Conservation (phyloP, 2,888 invertebrate species). For the Caenorhabditis doughertyi region DNA sequence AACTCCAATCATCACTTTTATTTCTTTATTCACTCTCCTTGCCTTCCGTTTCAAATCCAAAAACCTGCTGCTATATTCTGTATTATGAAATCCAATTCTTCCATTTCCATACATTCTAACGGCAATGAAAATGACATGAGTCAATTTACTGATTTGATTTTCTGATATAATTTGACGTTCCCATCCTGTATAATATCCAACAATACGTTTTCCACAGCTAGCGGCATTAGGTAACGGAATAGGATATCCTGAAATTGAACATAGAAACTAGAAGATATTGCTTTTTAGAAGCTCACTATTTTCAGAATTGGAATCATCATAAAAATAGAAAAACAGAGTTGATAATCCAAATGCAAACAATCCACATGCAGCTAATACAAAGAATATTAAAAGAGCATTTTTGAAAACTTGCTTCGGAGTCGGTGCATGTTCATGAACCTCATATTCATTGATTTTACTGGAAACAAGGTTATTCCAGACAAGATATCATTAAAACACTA, state of each 20-base stretch:
- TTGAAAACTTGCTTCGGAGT: neutral
- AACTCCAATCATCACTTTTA: constrained; percentile 32
- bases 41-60: constrained; percentile 23
- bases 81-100: constrained; percentile 6
- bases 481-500: neutral
- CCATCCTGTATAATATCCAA: constrained; percentile 19
- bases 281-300: neutral
- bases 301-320: constrained; percentile 2
- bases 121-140: constrained; percentile 3
- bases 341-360: constrained; percentile 10
- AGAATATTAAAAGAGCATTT: neutral
- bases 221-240: neutral
- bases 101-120: constrained; percentile 7
- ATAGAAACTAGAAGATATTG: too few relatives aligned
- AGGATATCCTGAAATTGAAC: constrained; percentile 4
- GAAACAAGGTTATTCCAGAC: neutral
- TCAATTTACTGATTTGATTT: constrained; percentile 2
- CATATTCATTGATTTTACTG: constrained; percentile 6
- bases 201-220: constrained; percentile 10
- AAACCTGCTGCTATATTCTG: constrained; percentile 23
- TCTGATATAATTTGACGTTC: neutral
- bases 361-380: neutral
- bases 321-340: constrained; percentile 6
- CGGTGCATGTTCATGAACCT: neutral
- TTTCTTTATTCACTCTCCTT: constrained; percentile 5